Conservation (phyloP, 1,140 invertebrate species). For the Danaus plexippus region DNA sequence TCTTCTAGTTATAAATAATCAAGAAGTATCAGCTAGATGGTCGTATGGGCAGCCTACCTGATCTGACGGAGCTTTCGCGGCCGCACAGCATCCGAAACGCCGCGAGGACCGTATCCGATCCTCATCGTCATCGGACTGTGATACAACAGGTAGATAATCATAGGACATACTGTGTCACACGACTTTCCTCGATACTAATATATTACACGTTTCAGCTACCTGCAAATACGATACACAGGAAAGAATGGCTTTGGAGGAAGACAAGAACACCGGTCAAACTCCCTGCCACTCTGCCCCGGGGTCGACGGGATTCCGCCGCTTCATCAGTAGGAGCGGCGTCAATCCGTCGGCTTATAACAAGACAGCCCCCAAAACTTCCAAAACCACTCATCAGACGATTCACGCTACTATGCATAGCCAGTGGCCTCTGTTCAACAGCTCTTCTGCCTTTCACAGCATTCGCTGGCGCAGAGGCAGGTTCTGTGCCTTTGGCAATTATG, state of each 20-base stretch:
- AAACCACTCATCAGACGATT: constrained; percentile 71
- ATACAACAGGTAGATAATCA: constrained; percentile 36
- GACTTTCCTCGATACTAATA: too few relatives aligned
- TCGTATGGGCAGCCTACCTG: constrained; percentile 63
- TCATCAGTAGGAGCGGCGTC: constrained; percentile 80
- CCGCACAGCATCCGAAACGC: constrained; percentile 37
- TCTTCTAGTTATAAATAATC: constrained; percentile 1
- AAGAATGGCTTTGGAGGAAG: constrained; percentile 63
- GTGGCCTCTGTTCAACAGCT: constrained; percentile 66
- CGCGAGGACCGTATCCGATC: constrained; percentile 51
- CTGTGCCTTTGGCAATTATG: constrained; percentile 65
- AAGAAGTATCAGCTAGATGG: constrained; percentile 18
- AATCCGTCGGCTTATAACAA: constrained; percentile 75
- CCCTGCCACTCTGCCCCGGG: constrained; percentile 41
- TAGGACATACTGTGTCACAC: too few relatives aligned
- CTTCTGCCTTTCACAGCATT: constrained; percentile 56
- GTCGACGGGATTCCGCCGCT: constrained; percentile 76
- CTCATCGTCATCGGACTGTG: constrained; percentile 42
- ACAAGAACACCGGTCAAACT: constrained; percentile 32
- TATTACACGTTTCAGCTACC: constrained; percentile 38
- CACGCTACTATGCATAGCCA: constrained; percentile 58
- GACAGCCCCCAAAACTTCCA: constrained; percentile 48
- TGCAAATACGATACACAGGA: constrained; percentile 54
- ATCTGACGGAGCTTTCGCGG: constrained; percentile 58
- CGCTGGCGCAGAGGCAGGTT: constrained; percentile 64